Conservation (phyloP, 2,888 invertebrate species). For the Lacanobia oleracea region DNA sequence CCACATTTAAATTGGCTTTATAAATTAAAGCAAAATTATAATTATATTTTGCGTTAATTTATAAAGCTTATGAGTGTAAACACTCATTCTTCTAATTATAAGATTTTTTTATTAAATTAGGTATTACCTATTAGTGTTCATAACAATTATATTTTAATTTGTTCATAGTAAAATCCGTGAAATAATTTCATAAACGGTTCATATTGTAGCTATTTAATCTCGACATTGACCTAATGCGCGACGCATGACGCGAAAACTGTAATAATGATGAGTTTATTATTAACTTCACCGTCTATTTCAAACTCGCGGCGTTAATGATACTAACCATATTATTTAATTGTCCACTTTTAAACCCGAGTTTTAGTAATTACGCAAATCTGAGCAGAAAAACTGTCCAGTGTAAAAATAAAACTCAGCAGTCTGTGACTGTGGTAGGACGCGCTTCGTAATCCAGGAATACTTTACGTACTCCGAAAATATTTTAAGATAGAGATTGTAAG, state of each 20-base stretch:
- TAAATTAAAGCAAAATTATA: no score
- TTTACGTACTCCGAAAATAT: conserved; percentile 72
- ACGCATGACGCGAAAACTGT: conserved; percentile 38
- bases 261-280: conserved; percentile 47
- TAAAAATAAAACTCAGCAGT: conserved; percentile 75
- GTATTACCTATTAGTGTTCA: neutral
- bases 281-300: conserved; percentile 22
- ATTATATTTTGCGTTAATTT: no score
- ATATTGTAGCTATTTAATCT: conserved; percentile 38
- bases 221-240: conserved; percentile 60
- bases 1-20: no score
- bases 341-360: conserved; percentile 50
- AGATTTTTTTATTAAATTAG: no score
- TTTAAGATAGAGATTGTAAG: conserved; percentile 67
- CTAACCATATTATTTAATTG: conserved; percentile 48
- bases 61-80: no score
- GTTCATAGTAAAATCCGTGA: neutral
- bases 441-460: conserved; percentile 68
- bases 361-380: conserved; percentile 72
- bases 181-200: conserved; percentile 43
- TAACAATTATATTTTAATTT: neutral
- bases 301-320: conserved; percentile 36
- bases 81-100: no score
- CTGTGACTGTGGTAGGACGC: conserved; percentile 67
- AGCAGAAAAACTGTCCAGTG: conserved; percentile 68